Percentiles rank a stretch among this genome's conserved stretches.
phyloP scores from a whole-genome alignment of 2,113 vertebrate species.

The Eptesicus fuscus region DNA sequence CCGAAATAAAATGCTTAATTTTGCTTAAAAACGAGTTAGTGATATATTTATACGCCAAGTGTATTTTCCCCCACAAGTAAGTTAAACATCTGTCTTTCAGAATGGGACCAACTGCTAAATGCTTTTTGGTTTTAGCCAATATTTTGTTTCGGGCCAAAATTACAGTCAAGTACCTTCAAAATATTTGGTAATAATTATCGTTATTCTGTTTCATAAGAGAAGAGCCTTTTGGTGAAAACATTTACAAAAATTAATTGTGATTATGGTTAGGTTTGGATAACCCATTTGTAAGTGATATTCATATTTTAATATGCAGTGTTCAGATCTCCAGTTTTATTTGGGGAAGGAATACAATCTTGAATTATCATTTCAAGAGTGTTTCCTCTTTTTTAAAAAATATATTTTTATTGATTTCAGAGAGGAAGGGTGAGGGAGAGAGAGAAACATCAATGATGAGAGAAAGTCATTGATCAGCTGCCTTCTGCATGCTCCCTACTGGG shows the following conservation, averaged over 20 bases:
- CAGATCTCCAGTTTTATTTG: background rate
- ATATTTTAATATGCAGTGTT: background rate
- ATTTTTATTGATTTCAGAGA: too few relatives aligned
- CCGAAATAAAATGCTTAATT: constrained; percentile 48
- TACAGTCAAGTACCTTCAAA: constrained; percentile 42
- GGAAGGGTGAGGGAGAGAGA: too few relatives aligned
- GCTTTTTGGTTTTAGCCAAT: constrained; percentile 47
- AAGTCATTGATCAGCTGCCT: too few relatives aligned
- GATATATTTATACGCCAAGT: constrained; percentile 28
- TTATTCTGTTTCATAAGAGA: constrained; percentile 10
- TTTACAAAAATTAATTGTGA: background rate
- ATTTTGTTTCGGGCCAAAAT: constrained; percentile 27
- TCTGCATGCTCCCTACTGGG: too few relatives aligned
- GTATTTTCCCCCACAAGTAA: constrained; percentile 4
- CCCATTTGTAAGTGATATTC: background rate
- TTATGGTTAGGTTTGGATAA: background rate
- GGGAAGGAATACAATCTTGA: background rate
- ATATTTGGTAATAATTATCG: constrained; percentile 46
- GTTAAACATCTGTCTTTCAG: constrained; percentile 60
- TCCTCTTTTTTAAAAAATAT: background rate
- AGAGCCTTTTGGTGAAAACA: background rate
- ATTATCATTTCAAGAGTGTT: background rate
- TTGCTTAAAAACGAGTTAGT: constrained; percentile 46
- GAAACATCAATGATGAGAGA: too few relatives aligned
- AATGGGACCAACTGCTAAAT: constrained; percentile 46